These are phyloP conservation scores for Zaprionus nigranus DNA, from an alignment of 1,140 invertebrate species.

Conservation along the genomic window DNA sequence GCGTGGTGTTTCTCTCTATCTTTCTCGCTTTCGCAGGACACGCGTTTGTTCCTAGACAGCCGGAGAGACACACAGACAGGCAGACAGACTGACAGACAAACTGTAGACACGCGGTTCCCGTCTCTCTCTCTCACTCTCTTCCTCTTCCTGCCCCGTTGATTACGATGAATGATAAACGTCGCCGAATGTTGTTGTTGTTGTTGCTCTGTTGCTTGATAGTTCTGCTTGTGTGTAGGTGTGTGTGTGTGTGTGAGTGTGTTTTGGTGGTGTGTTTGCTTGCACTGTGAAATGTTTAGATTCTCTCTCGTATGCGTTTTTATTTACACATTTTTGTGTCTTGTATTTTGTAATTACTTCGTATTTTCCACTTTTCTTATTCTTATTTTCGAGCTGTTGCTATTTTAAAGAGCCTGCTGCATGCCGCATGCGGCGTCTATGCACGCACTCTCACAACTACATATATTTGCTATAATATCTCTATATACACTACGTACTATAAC, in stretches of 20 bases:
- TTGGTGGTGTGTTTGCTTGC: slow-evolving; percentile 55
- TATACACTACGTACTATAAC: slow-evolving; percentile 42
- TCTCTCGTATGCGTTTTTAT: slow-evolving; percentile 52
- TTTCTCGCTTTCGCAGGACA: slow-evolving; percentile 28
- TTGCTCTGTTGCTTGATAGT: slow-evolving; percentile 47
- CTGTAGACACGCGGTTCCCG: slow-evolving; percentile 23
- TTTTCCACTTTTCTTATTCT: slow-evolving; percentile 18
- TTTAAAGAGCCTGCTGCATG: slow-evolving; percentile 48
- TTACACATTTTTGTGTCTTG: slow-evolving; percentile 47
- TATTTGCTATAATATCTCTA: slow-evolving; percentile 54
- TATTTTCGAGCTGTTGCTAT: slow-evolving; percentile 33
- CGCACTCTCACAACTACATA: background rate
- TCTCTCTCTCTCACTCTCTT: slow-evolving; percentile 7
- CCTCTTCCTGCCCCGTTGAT: slow-evolving; percentile 29
- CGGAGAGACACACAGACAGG: slow-evolving; percentile 19
- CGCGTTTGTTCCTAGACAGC: slow-evolving; percentile 33
- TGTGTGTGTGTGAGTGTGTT: slow-evolving; percentile 11
- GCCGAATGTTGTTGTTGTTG: slow-evolving; percentile 19
- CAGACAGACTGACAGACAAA: slow-evolving; percentile 33
- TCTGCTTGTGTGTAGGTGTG: slow-evolving; percentile 42
- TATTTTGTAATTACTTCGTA: slow-evolving; percentile 23
- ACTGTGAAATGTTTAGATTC: slow-evolving; percentile 57
- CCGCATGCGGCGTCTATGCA: slow-evolving; percentile 39
- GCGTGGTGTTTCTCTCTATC: background rate
- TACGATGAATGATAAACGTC: slow-evolving; percentile 41